Conservation (phyloP, 2,888 invertebrate genomes). For the Harpagoxenus sublaevis region DNA sequence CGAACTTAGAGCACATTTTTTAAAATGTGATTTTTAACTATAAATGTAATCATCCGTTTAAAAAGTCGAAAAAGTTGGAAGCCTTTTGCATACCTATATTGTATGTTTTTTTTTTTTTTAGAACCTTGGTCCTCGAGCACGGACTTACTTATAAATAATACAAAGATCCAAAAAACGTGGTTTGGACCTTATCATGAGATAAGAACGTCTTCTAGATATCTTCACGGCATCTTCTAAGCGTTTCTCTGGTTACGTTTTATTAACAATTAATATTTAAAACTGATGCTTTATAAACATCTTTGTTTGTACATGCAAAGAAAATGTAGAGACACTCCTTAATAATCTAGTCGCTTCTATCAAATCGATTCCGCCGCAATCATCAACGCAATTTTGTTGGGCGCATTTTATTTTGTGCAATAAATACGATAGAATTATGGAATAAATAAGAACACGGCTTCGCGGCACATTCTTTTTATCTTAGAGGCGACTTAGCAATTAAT, state of each 20-base stretch:
- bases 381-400: not conserved
- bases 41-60: not conserved
- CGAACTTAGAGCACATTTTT: not conserved
- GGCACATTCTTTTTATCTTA: constrained; percentile 19
- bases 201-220: not conserved
- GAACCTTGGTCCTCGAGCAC: not conserved
- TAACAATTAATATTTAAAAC: constrained; percentile 18
- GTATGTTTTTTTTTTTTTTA: not conserved
- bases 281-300: not conserved
- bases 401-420: constrained; percentile 37
- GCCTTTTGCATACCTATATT: not conserved
- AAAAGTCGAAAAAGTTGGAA: not conserved
- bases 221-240: not conserved
- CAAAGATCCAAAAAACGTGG: not conserved
- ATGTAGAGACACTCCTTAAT: not conserved
- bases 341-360: not conserved
- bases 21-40: not conserved
- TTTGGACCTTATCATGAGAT: not conserved
- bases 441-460: not conserved
- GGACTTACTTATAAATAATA: not conserved
- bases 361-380: not conserved
- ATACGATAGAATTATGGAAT: constrained; percentile 8
- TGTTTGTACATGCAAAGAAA: constrained; percentile 9
- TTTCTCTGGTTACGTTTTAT: not conserved
- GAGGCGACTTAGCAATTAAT: constrained; percentile 18